Percentiles rank a stretch among this genome's conserved stretches.
phyloP scores from a whole-genome alignment of 1,140 invertebrate species.

The Microvelia longipes region DNA sequence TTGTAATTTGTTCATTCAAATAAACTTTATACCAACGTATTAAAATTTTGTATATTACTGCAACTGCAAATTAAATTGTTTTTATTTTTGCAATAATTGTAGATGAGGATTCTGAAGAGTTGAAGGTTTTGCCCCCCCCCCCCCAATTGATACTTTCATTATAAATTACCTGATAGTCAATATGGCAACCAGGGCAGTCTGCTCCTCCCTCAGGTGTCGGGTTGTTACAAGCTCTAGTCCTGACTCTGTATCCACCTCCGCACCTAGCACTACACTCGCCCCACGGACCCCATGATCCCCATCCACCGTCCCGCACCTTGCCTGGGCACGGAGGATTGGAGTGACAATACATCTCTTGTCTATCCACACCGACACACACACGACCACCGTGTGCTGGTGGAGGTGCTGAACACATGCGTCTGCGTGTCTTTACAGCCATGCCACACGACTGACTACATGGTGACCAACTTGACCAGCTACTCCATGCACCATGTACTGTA shows the following conservation, averaged over 20 bases:
- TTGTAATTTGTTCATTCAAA: no score
- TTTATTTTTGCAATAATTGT: no score
- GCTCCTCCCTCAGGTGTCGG: slow-evolving; percentile 43
- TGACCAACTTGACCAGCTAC: slow-evolving; percentile 73
- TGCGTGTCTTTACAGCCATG: slow-evolving; percentile 60
- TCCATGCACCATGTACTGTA: slow-evolving; percentile 75
- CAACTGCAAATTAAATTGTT: no score
- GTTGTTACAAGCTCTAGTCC: slow-evolving; percentile 44
- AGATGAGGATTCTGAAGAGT: no score
- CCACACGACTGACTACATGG: slow-evolving; percentile 62
- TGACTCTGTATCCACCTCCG: slow-evolving; percentile 35
- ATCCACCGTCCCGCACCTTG: slow-evolving; percentile 49
- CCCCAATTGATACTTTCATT: no score
- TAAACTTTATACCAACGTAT: no score
- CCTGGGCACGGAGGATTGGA: slow-evolving; percentile 63
- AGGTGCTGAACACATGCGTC: slow-evolving; percentile 65
- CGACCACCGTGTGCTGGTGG: slow-evolving; percentile 63
- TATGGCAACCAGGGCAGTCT: slow-evolving; percentile 48
- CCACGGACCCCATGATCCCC: slow-evolving; percentile 60
- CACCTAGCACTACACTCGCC: slow-evolving; percentile 41
- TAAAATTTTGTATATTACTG: no score
- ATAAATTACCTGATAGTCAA: slow-evolving; percentile 26
- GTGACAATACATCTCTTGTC: slow-evolving; percentile 57
- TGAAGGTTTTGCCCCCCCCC: no score
- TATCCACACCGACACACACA: slow-evolving; percentile 66